phyloP scores from a whole-genome alignment of 37 sponge, comb jelly and placozoan genomes.

The Spongilla lacustris region DNA sequence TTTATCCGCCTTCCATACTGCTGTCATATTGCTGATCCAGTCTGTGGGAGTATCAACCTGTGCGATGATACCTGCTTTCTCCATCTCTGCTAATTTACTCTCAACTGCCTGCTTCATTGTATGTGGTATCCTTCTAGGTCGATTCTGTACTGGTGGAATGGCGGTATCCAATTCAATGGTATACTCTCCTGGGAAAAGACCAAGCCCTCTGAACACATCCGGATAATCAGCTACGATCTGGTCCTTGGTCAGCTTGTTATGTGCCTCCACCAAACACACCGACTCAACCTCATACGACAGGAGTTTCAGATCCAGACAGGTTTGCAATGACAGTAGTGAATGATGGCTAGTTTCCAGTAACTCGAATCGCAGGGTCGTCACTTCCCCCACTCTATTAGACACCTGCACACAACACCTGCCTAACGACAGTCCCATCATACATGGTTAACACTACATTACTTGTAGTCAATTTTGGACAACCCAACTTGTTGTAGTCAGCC shows the following conservation, averaged over 20 bases:
- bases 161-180: conserved; percentile 15
- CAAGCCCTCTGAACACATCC: conserved; percentile 26
- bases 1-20: conserved; percentile 24
- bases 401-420: too few relatives aligned
- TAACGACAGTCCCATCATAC: too few relatives aligned
- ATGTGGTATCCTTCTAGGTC: conserved; percentile 33
- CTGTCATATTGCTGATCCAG: conserved; percentile 42
- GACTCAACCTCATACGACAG: conserved; percentile 5
- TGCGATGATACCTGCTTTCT: conserved; percentile 20
- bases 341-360: background rate
- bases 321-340: conserved; percentile 7
- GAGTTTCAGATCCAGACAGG: background rate
- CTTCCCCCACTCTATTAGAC: too few relatives aligned
- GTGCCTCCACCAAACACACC: conserved; percentile 7
- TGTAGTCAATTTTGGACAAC: too few relatives aligned
- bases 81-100: conserved; percentile 22
- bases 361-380: background rate
- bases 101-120: conserved; percentile 11
- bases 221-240: conserved; percentile 2
- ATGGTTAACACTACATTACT: too few relatives aligned
- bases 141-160: conserved; percentile 27
- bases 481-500: too few relatives aligned
- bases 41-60: conserved; percentile 54
- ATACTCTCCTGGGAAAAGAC: conserved; percentile 16
- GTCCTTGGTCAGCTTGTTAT: background rate